These are phyloP conservation scores for Alcedo atthis DNA, from an alignment of 2,797 vertebrate genomes.

Conservation along the genomic window DNA sequence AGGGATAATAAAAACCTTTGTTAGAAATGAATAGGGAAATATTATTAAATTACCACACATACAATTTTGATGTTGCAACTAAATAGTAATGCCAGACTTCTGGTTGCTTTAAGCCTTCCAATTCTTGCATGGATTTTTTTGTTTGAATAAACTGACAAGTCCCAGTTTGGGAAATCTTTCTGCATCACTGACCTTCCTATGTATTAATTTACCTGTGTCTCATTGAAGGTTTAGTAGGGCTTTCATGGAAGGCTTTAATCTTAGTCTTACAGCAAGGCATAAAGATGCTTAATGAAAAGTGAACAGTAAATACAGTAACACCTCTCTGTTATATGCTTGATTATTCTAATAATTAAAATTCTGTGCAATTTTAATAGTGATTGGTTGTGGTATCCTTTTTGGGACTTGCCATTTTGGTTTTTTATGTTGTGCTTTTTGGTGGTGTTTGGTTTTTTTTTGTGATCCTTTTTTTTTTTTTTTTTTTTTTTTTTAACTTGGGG, in stretches of 20 bases:
- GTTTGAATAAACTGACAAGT: not conserved
- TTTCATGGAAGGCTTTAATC: not conserved
- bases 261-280: not conserved
- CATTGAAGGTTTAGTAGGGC: not conserved
- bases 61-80: conserved; percentile 27
- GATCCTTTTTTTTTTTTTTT: not conserved
- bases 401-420: not conserved
- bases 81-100: conserved; percentile 32
- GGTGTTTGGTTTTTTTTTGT: not conserved
- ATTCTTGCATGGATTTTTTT: not conserved
- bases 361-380: not conserved
- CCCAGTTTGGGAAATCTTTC: not conserved
- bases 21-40: conserved; percentile 56
- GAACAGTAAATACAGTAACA: not conserved
- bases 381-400: too few species aligned
- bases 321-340: not conserved
- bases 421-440: not conserved
- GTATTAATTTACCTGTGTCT: not conserved
- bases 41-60: conserved; percentile 51
- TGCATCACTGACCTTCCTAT: not conserved
- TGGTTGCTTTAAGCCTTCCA: conserved; percentile 28
- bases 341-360: not conserved
- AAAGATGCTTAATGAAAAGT: not conserved
- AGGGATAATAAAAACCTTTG: conserved; percentile 47
- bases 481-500: not conserved